Evolutionary conservation across 2,888 invertebrate genomes (phyloP).

Genomic region (Eumerus sabulonum): DNA sequence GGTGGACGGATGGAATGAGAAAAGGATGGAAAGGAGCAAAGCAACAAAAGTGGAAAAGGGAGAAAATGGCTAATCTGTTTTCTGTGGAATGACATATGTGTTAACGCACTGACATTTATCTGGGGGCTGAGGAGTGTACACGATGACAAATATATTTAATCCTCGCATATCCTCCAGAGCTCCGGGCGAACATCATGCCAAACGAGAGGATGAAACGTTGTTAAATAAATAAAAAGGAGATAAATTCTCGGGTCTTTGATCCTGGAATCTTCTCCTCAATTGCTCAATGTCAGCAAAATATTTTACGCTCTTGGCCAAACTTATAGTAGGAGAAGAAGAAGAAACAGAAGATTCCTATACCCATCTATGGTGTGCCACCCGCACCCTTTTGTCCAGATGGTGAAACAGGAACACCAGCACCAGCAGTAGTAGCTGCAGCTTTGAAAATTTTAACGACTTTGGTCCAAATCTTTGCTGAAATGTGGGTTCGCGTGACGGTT

Average conservation of each 20-base stretch:
- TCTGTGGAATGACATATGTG: conserved; percentile 63
- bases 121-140: conserved; percentile 22
- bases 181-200: conserved; percentile 65
- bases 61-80: conserved; percentile 56
- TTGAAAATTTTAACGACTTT: conserved; percentile 50
- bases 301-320: conserved; percentile 64
- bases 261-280: conserved; percentile 66
- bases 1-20: conserved; percentile 40
- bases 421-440: too few species aligned
- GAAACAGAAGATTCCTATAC: conserved; percentile 44
- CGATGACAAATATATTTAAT: conserved; percentile 64
- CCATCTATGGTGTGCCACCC: conserved; percentile 12
- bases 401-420: too few species aligned
- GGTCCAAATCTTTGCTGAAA: conserved; percentile 59
- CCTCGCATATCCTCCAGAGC: conserved; percentile 54
- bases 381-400: conserved; percentile 6
- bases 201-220: conserved; percentile 51
- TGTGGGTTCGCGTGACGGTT: conserved; percentile 47
- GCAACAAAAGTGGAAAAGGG: conserved; percentile 14
- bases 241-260: conserved; percentile 61
- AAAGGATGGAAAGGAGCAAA: conserved; percentile 5
- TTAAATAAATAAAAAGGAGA: conserved; percentile 50
- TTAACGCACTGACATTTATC: conserved; percentile 68
- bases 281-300: conserved; percentile 68
- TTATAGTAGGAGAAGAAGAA: background rate